These are phyloP conservation scores for Phrynosoma platyrhinos DNA, from an alignment of 2,113 vertebrate species.

Conservation along the genomic window DNA sequence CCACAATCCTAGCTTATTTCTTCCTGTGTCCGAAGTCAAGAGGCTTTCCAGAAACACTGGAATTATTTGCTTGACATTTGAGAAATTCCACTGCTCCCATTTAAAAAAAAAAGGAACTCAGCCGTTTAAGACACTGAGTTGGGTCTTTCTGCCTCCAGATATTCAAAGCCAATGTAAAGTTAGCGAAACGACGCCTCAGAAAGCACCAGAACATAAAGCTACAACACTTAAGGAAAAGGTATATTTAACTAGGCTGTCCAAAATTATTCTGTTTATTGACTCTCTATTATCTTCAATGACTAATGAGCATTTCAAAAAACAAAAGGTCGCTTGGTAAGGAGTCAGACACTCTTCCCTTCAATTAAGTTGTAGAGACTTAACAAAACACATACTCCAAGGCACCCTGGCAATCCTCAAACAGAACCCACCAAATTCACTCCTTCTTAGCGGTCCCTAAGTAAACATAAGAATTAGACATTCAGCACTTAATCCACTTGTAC, in stretches of 20 bases:
- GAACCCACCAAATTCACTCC: background rate
- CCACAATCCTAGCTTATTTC: background rate
- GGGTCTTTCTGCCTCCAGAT: background rate
- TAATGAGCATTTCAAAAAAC: slow-evolving; percentile 16
- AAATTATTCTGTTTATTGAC: slow-evolving; percentile 12
- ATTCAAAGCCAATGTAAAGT: background rate
- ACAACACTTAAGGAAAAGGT: slow-evolving; percentile 1
- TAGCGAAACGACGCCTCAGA: background rate
- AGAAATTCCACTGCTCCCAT: background rate
- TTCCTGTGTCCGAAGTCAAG: background rate
- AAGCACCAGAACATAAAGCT: background rate
- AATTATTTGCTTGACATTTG: background rate
- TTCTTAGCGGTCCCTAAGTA: background rate
- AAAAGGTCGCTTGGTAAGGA: background rate
- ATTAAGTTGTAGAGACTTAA: slow-evolving; percentile 6
- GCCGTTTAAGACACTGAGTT: too few relatives aligned
- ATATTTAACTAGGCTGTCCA: background rate
- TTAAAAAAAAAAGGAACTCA: background rate
- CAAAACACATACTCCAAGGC: background rate
- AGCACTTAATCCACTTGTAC: background rate
- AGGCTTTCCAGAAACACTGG: background rate
- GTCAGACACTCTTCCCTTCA: background rate
- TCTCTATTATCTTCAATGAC: slow-evolving; percentile 12
- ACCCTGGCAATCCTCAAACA: background rate
- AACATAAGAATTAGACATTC: background rate